A percentile compares a stretch with the other conserved stretches of the same genome.
phyloP scores from a whole-genome alignment of 2,888 invertebrate species.

The Furcula furcula region DNA sequence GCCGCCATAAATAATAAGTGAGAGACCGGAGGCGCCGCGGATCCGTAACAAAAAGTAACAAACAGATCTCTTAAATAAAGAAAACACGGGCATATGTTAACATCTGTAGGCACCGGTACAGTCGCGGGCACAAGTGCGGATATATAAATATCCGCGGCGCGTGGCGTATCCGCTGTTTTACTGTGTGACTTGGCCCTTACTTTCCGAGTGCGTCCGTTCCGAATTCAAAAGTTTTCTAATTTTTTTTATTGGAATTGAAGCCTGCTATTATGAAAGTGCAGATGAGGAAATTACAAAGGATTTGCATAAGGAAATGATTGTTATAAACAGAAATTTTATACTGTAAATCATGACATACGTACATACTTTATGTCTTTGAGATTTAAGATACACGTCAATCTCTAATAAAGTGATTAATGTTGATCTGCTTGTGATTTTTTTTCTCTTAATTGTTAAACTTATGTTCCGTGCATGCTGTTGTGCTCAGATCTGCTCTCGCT shows the following conservation, averaged over 20 bases:
- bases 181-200: not conserved
- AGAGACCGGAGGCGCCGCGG: constrained; percentile 77
- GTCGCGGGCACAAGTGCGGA: constrained; percentile 20
- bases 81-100: constrained; percentile 79
- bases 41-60: constrained; percentile 77
- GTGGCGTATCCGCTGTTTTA: not conserved
- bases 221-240: not conserved
- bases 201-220: not conserved
- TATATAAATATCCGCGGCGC: not conserved
- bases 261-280: not conserved
- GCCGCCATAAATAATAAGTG: constrained; percentile 77
- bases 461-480: too few species aligned
- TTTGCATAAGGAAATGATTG: too few species aligned
- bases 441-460: too few species aligned
- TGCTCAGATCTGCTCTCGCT: too few species aligned
- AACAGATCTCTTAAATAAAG: constrained; percentile 80
- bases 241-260: not conserved
- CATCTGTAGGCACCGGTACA: constrained; percentile 64
- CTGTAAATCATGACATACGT: too few species aligned
- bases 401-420: too few species aligned
- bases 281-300: too few species aligned
- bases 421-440: too few species aligned
- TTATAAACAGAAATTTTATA: too few species aligned
- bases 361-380: too few species aligned
- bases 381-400: too few species aligned